Evolutionary conservation across 2,888 invertebrate genomes (phyloP), one percentile per base, ranked within the genome.

Genomic region (Capitulum mitella): DNA sequence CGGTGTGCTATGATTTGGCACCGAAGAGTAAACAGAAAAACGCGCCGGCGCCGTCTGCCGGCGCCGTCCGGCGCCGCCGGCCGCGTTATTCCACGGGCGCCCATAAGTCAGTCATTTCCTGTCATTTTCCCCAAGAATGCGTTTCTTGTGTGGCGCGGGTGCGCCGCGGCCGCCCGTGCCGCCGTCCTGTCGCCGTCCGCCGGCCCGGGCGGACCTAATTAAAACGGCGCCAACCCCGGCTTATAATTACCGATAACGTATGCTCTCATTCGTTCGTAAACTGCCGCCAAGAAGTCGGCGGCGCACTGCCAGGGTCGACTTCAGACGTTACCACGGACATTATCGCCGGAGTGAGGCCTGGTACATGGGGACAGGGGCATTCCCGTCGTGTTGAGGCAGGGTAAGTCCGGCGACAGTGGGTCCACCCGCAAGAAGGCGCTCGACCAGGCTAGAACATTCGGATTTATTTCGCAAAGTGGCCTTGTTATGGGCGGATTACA

Each of bases 101-200:
- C 37, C 40, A 70, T 70, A 70, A 70, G 40, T 70, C 70, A 70
- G 37, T 40, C 70, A 70, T 70, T 70, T 70, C 70, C 70, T 70
- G 70, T 70, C 70, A n/a, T 70, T 70, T 70, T 37, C 37, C 37
- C 26, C 34, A 22, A 26, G 70, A 70, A 70, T 70, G 70, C 40
- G 70, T 70, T 37, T 70, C 70, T 70, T 70, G 70, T 34, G 70
- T n/a, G n/a, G n/a, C n/a, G n/a, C n/a, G n/a, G n/a, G n/a, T n/a
- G n/a, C n/a, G 40, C 70, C 40, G n/a, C 10, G n/a, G 37, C 10
- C 8, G 70, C 58, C 19, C 37, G 40, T 40, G 70, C 40, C 70
- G 37, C 37, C 22, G 70, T 26, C 34, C 22, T 2, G n/a, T 5
- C 58, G 58, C 22, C 37, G 37, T 26, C 26, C 22, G 22, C 37